A percentile compares a stretch with the other conserved stretches of the same genome.
Evolutionary conservation across 2,797 vertebrate genomes (phyloP).

Genomic region (Fundulus diaphanus): DNA sequence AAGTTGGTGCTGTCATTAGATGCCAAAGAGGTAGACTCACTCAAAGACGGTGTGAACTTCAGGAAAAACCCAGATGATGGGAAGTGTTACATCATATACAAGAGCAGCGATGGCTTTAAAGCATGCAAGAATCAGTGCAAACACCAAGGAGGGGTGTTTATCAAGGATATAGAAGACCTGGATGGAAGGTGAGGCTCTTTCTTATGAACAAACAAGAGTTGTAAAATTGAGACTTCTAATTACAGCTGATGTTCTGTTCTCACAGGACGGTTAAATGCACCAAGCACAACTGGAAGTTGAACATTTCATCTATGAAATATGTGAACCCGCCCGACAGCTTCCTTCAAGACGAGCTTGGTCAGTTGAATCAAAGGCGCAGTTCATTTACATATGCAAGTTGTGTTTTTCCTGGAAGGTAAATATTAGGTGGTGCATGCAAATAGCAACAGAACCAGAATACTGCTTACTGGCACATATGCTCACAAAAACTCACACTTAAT

Average conservation of each 20-base stretch:
- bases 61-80: constrained; percentile 71
- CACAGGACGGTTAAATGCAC: constrained; percentile 81
- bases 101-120: constrained; percentile 49
- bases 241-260: constrained; percentile 11
- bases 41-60: constrained; percentile 83
- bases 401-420: too few relatives aligned
- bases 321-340: constrained; percentile 86
- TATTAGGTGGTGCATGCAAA: too few relatives aligned
- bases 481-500: too few relatives aligned
- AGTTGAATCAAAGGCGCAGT: background rate
- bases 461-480: too few relatives aligned
- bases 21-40: constrained; percentile 41
- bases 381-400: background rate
- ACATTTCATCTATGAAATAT: constrained; percentile 84
- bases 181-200: constrained; percentile 59
- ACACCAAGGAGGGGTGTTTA: constrained; percentile 84
- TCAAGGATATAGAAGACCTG: constrained; percentile 84
- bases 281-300: constrained; percentile 86
- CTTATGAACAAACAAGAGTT: background rate
- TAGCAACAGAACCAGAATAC: too few relatives aligned
- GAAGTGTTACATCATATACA: constrained; percentile 82
- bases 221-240: background rate
- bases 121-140: constrained; percentile 85
- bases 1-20: constrained; percentile 69
- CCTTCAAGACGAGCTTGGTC: constrained; percentile 84